Conservation (phyloP, 2,113 vertebrate species). For the Gasterosteus aculeatus region DNA sequence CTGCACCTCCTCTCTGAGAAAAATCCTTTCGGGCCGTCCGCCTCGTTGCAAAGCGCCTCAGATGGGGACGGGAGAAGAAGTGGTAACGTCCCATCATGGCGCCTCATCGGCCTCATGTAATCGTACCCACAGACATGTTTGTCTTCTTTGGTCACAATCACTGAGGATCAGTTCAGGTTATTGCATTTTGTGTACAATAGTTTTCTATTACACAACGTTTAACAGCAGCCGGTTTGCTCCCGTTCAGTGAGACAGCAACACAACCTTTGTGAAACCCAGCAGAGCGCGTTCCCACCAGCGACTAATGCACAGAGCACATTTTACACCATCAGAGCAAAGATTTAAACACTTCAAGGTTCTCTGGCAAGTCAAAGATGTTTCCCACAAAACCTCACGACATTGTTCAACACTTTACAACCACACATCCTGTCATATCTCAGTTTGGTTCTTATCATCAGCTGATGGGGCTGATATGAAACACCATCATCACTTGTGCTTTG, state of each 20-base stretch:
- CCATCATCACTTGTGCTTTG: not conserved
- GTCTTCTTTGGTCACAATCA: conserved; percentile 5
- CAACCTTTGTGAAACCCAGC: conserved; percentile 29
- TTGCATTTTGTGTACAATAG: not conserved
- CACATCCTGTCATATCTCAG: not conserved
- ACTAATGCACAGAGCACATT: conserved; percentile 7
- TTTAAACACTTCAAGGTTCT: not conserved
- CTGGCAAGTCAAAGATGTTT: not conserved
- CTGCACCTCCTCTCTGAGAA: not conserved
- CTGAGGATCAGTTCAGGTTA: conserved; percentile 14
- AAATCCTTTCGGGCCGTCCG: not conserved
- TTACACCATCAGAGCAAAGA: conserved; percentile 5
- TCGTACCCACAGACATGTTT: conserved; percentile 15
- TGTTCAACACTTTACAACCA: not conserved
- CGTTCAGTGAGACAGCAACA: conserved; percentile 43
- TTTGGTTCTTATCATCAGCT: not conserved
- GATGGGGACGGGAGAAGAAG: not conserved
- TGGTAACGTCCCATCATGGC: not conserved
- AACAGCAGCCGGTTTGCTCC: conserved; percentile 28
- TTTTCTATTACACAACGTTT: conserved; percentile 30
- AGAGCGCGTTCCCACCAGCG: conserved; percentile 18
- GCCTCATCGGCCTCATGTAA: conserved; percentile 8
- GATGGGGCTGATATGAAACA: not conserved
- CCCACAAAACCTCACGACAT: not conserved
- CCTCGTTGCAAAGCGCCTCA: conserved; percentile 10